Conservation (phyloP, 30 jellyfish, hydroid and myxozoan species). For the Nemopilema nomurai region DNA sequence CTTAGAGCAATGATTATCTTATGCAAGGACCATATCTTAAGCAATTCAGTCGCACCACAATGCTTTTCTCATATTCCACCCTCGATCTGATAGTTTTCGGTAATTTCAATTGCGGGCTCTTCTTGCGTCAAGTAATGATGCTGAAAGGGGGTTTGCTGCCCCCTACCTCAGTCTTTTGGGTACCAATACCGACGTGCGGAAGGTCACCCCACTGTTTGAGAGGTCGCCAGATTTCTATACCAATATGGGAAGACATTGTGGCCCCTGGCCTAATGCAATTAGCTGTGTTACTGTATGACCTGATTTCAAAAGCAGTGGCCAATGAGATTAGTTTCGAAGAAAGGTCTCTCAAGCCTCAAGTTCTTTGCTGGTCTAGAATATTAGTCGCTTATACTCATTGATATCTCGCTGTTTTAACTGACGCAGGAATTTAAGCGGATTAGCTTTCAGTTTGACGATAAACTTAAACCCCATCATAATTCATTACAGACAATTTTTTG, state of each 20-base stretch:
- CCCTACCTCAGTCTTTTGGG: too few species aligned
- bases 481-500: not conserved
- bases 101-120: too few species aligned
- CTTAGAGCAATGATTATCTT: too few species aligned
- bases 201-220: not conserved
- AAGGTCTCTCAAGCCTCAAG: not conserved
- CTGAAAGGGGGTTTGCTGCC: too few species aligned
- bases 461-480: not conserved
- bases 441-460: not conserved
- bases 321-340: slow-evolving; percentile 15
- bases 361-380: not conserved
- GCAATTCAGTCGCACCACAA: too few species aligned
- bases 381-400: not conserved
- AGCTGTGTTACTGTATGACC: slow-evolving; percentile 11
- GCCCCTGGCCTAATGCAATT: slow-evolving; percentile 16
- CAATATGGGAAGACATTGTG: not conserved
- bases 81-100: too few species aligned
- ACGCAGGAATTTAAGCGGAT: not conserved
- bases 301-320: not conserved
- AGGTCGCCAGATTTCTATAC: not conserved
- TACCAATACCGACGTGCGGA: not conserved
- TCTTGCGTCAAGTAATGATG: too few species aligned
- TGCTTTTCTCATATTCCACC: too few species aligned
- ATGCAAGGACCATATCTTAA: too few species aligned
- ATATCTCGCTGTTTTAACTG: not conserved